These are phyloP conservation scores for Cantharis rustica DNA, from an alignment of 2,888 invertebrate species.

Conservation along the genomic window DNA sequence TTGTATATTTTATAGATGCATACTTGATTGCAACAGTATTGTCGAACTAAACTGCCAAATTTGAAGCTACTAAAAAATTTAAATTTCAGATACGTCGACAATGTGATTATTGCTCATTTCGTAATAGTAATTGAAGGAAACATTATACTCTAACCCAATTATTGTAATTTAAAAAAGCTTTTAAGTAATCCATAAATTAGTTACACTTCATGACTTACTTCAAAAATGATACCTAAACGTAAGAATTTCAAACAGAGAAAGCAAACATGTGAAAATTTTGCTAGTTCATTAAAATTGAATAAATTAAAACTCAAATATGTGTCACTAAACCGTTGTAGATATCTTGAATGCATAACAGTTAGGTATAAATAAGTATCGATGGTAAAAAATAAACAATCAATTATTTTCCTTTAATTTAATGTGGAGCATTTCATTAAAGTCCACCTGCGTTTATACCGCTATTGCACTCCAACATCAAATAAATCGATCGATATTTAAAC, in stretches of 20 bases:
- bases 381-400: constrained; percentile 1
- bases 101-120: too few species aligned
- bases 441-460: background rate
- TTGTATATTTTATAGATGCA: background rate
- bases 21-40: too few species aligned
- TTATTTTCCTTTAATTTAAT: background rate
- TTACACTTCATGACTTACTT: background rate
- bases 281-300: background rate
- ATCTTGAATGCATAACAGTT: background rate
- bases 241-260: background rate
- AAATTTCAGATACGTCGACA: background rate
- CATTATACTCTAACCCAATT: background rate
- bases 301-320: background rate
- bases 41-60: background rate
- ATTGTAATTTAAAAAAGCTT: background rate
- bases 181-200: background rate
- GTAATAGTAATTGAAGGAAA: background rate
- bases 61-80: background rate
- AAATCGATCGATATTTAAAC: background rate
- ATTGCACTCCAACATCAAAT: background rate
- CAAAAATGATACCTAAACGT: background rate
- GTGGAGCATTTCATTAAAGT: background rate
- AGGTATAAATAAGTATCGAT: background rate
- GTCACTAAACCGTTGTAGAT: background rate
- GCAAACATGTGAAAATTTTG: background rate